Evolutionary conservation across 2,113 vertebrate genomes (phyloP).

Genomic region (Mus spicilegus): DNA sequence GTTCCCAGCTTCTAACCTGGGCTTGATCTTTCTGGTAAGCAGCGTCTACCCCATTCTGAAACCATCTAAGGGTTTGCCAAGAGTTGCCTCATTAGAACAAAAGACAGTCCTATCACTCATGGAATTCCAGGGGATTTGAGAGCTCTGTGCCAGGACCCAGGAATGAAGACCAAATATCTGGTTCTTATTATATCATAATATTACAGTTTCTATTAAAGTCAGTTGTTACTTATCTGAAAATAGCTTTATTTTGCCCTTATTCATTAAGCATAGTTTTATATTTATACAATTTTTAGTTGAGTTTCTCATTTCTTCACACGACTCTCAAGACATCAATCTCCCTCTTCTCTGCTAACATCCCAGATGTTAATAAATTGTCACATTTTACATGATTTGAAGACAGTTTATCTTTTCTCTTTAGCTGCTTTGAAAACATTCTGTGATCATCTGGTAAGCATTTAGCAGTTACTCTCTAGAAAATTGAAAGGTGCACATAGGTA

Average conservation of each 20-base stretch:
- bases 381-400: neutral
- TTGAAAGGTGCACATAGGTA: neutral
- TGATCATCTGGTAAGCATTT: neutral
- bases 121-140: neutral
- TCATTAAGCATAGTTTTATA: constrained; percentile 22
- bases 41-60: neutral
- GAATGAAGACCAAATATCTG: constrained; percentile 32
- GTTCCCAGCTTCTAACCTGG: neutral
- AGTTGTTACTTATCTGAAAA: constrained; percentile 38
- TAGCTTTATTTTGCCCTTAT: constrained; percentile 27
- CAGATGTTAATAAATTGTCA: neutral
- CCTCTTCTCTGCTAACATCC: neutral
- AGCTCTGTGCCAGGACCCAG: neutral
- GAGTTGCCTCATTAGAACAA: constrained; percentile 22
- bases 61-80: neutral
- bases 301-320: neutral
- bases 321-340: neutral
- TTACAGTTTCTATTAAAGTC: constrained; percentile 42
- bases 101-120: constrained; percentile 6
- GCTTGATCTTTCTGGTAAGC: neutral
- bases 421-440: constrained; percentile 10
- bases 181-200: constrained; percentile 33
- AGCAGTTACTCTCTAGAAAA: neutral
- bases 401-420: constrained; percentile 12
- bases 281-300: constrained; percentile 25